These are phyloP conservation scores for Phalloptychus januarius DNA, from an alignment of 2,797 vertebrate species.

Conservation along the genomic window DNA sequence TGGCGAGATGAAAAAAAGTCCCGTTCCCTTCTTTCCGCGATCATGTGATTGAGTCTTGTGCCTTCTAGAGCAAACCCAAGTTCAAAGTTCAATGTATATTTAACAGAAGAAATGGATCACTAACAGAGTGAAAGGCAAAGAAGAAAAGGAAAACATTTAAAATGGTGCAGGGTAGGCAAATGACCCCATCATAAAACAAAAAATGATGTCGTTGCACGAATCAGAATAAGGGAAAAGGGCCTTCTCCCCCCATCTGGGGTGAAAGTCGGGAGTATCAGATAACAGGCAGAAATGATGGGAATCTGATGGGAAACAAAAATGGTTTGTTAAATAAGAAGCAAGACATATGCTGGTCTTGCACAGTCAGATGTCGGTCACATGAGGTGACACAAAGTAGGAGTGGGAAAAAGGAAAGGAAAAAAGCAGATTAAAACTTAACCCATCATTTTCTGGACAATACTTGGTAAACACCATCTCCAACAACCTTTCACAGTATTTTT, in stretches of 20 bases:
- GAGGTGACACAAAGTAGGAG: conserved; percentile 27
- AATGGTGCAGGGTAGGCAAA: not conserved
- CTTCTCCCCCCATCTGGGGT: not conserved
- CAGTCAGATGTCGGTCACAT: conserved; percentile 57
- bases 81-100: conserved; percentile 51
- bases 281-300: not conserved
- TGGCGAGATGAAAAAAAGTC: conserved; percentile 33
- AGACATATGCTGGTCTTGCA: conserved; percentile 39
- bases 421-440: conserved; percentile 5
- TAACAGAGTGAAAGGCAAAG: conserved; percentile 1
- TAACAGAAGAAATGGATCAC: conserved; percentile 14
- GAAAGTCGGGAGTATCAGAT: not conserved
- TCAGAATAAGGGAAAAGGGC: not conserved
- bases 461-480: conserved; percentile 21
- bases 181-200: not conserved
- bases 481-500: not conserved
- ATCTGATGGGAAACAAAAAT: conserved; percentile 3
- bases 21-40: conserved; percentile 44
- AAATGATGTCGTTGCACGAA: conserved; percentile 21
- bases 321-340: conserved; percentile 7
- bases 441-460: conserved; percentile 3
- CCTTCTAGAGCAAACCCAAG: conserved; percentile 33
- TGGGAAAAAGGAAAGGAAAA: conserved; percentile 31
- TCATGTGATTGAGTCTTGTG: conserved; percentile 56
- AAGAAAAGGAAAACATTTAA: not conserved